A percentile compares a stretch with the other conserved stretches of the same genome.
These are phyloP conservation scores for Pipistrellus pipistrellus DNA, from an alignment of 2,797 vertebrate genomes.

Conservation along the genomic window DNA sequence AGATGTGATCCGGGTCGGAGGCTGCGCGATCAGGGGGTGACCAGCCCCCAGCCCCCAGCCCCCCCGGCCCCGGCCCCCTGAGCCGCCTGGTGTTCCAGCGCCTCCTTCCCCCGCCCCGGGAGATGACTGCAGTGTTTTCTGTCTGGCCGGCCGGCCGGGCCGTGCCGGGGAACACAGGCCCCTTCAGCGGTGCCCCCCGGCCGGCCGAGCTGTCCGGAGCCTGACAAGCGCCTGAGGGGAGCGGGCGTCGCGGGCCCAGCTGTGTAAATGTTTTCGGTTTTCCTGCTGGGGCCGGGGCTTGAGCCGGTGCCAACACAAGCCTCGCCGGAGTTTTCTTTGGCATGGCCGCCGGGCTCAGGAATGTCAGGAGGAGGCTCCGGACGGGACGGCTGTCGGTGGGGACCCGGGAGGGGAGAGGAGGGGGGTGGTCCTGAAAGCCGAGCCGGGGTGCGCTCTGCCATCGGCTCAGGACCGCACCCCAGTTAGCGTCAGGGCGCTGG, in stretches of 20 bases:
- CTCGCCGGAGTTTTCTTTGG: constrained; percentile 96
- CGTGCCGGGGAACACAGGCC: constrained; percentile 86
- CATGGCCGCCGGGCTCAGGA: constrained; percentile 94
- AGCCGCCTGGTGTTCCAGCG: neutral
- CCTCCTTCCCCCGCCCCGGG: constrained; percentile 64
- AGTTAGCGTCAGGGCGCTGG: neutral
- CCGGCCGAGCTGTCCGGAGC: constrained; percentile 81
- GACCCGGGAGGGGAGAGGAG: too few species aligned
- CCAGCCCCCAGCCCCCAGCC: neutral
- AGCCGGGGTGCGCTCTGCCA: constrained; percentile 93
- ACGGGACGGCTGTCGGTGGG: constrained; percentile 95
- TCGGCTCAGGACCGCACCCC: constrained; percentile 91
- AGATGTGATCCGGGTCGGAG: constrained; percentile 73
- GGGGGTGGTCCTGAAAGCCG: constrained; percentile 91
- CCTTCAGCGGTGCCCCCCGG: constrained; percentile 85
- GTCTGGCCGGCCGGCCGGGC: constrained; percentile 82
- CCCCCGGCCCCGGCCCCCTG: neutral
- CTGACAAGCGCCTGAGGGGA: constrained; percentile 91
- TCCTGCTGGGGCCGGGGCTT: constrained; percentile 95
- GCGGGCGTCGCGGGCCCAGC: constrained; percentile 95
- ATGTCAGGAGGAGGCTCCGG: constrained; percentile 98
- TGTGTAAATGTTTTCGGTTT: constrained; percentile 99
- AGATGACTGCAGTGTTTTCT: constrained; percentile 74
- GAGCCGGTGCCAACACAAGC: constrained; percentile 97
- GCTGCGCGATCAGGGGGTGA: constrained; percentile 35